Conservation (phyloP, 2,113 vertebrate species). For the Coptodon rendalli region DNA sequence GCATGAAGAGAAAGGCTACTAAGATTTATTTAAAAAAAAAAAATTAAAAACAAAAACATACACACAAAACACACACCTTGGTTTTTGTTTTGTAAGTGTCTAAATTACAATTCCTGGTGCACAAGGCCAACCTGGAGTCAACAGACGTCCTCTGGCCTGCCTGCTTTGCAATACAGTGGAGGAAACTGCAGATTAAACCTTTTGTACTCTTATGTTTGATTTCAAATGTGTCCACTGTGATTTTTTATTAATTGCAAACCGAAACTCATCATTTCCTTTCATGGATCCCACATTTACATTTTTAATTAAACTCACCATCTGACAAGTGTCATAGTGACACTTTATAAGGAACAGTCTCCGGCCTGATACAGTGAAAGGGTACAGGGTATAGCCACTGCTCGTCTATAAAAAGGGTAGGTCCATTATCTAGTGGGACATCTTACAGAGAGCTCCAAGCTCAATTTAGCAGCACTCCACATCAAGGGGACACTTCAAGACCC, state of each 20-base stretch:
- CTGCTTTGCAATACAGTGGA: not conserved
- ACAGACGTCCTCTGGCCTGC: not conserved
- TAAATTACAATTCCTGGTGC: not conserved
- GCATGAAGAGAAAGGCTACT: not conserved
- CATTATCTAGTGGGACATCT: conserved; percentile 42
- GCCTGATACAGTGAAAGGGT: not conserved
- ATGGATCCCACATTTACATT: not conserved
- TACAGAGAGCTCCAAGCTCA: conserved; percentile 29
- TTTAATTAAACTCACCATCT: not conserved
- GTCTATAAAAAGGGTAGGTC: not conserved
- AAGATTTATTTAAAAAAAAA: not conserved
- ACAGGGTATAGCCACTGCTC: not conserved
- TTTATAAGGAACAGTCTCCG: not conserved
- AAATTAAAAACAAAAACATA: not conserved
- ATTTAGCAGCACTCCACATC: conserved; percentile 65
- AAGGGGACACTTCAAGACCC: conserved; percentile 57
- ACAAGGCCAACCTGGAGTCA: not conserved
- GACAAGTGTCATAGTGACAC: not conserved
- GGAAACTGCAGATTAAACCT: not conserved
- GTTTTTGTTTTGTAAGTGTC: not conserved
- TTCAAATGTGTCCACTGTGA: not conserved
- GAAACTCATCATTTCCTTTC: not conserved
- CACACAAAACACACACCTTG: not conserved
- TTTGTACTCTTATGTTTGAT: not conserved
- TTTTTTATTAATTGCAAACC: not conserved